Evolutionary conservation across 2,797 vertebrate species (phyloP).

Genomic region (Enteromius trimaculatus): DNA sequence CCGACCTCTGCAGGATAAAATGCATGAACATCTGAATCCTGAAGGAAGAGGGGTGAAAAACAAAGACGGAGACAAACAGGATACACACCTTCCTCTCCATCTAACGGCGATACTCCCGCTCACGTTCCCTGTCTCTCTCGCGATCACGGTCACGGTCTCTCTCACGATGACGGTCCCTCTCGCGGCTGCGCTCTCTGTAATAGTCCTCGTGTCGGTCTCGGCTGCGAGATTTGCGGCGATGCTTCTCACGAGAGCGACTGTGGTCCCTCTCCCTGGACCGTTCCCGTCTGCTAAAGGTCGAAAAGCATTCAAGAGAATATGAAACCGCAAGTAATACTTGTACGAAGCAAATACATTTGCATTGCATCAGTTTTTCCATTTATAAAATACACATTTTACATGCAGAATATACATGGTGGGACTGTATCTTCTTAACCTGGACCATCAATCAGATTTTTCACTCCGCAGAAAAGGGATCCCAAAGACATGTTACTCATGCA

Average conservation of each 20-base stretch:
- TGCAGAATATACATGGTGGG: background rate
- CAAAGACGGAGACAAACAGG: constrained; percentile 12
- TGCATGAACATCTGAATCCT: background rate
- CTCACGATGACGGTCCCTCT: constrained; percentile 94
- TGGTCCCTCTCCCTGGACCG: constrained; percentile 98
- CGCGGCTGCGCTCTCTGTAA: constrained; percentile 95
- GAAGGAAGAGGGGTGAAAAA: background rate
- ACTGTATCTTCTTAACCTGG: background rate
- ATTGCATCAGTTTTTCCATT: background rate
- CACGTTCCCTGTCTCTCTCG: constrained; percentile 92
- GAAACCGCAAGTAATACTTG: background rate
- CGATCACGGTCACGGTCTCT: constrained; percentile 92
- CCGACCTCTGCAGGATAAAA: background rate
- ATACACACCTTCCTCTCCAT: constrained; percentile 79
- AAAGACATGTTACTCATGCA: background rate
- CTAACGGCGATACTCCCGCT: constrained; percentile 95
- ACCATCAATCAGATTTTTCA: background rate
- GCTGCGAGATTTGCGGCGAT: constrained; percentile 97
- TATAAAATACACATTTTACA: background rate
- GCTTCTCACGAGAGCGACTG: constrained; percentile 96
- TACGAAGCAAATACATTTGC: background rate
- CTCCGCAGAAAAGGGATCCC: background rate
- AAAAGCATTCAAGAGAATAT: constrained; percentile 29
- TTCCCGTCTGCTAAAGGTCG: constrained; percentile 89
- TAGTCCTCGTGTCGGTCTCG: constrained; percentile 98